phyloP scores from a whole-genome alignment of 2,888 invertebrate genomes.

The Amiota communis region DNA sequence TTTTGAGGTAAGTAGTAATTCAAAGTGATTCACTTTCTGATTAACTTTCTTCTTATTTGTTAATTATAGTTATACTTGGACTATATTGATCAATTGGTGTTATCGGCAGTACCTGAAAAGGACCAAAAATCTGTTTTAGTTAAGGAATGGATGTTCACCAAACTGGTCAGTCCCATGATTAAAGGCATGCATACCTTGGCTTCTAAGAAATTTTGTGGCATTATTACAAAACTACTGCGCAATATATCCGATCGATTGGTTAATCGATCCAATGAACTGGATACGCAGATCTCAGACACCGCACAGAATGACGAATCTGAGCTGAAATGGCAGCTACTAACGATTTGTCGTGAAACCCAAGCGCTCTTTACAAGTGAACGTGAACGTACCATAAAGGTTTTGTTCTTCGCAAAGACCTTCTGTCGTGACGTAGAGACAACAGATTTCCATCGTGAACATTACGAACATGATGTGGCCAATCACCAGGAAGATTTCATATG shows the following conservation, averaged over 20 bases:
- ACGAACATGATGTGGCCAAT: constrained; percentile 68
- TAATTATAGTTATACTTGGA: constrained; percentile 84
- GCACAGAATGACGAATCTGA: constrained; percentile 64
- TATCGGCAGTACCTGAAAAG: constrained; percentile 73
- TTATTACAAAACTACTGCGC: constrained; percentile 74
- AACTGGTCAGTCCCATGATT: constrained; percentile 84
- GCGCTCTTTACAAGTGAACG: constrained; percentile 84
- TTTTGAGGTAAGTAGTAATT: constrained; percentile 76
- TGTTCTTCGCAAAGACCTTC: constrained; percentile 87
- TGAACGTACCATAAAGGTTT: constrained; percentile 85
- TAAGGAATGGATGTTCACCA: constrained; percentile 91
- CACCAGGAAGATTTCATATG: constrained; percentile 74
- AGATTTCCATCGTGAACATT: constrained; percentile 73
- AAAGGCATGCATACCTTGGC: constrained; percentile 83
- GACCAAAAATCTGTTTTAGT: constrained; percentile 84
- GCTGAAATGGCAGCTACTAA: constrained; percentile 71
- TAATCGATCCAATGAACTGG: constrained; percentile 73
- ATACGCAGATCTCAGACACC: constrained; percentile 67
- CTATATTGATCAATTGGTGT: constrained; percentile 88
- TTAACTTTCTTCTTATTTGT: constrained; percentile 52
- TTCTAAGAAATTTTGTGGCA: constrained; percentile 83
- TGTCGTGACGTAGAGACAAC: constrained; percentile 78
- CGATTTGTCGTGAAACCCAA: constrained; percentile 85
- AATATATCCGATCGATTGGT: constrained; percentile 74
- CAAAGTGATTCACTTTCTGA: not conserved